Conservation (phyloP, 2,797 vertebrate species). For the Gastrophryne carolinensis region DNA sequence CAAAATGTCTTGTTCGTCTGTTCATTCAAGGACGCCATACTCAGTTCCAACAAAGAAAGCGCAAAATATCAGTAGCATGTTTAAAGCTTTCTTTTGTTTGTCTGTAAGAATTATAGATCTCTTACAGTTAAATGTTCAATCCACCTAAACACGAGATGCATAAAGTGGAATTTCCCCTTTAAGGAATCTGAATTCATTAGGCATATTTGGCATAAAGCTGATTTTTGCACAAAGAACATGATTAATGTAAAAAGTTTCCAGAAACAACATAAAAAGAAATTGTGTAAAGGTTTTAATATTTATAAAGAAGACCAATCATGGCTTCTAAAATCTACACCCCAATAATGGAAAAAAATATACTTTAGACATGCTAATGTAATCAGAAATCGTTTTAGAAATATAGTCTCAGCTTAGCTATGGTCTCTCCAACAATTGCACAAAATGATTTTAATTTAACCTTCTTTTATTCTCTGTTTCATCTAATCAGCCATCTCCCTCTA, state of each 20-base stretch:
- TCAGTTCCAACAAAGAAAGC: no score
- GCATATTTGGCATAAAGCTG: not conserved
- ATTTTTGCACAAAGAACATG: not conserved
- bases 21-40: no score
- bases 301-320: slow-evolving; percentile 6
- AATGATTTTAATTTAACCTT: slow-evolving; percentile 25
- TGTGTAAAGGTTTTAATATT: not conserved
- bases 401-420: not conserved
- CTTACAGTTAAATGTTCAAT: no score
- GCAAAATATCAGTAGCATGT: no score
- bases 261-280: not conserved
- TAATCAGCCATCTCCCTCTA: not conserved
- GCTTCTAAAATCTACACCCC: not conserved
- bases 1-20: no score
- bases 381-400: slow-evolving; percentile 16
- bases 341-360: not conserved
- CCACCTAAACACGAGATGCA: no score
- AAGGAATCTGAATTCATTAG: not conserved
- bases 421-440: slow-evolving; percentile 12
- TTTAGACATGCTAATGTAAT: slow-evolving; percentile 31
- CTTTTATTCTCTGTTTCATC: slow-evolving; percentile 8
- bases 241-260: not conserved
- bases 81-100: no score
- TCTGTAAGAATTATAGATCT: no score
- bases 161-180: no score